A percentile compares a stretch with the other conserved stretches of the same genome.
Conservation (phyloP, 64 coral and sea anemone species). For the Pocillopora verrucosa region DNA sequence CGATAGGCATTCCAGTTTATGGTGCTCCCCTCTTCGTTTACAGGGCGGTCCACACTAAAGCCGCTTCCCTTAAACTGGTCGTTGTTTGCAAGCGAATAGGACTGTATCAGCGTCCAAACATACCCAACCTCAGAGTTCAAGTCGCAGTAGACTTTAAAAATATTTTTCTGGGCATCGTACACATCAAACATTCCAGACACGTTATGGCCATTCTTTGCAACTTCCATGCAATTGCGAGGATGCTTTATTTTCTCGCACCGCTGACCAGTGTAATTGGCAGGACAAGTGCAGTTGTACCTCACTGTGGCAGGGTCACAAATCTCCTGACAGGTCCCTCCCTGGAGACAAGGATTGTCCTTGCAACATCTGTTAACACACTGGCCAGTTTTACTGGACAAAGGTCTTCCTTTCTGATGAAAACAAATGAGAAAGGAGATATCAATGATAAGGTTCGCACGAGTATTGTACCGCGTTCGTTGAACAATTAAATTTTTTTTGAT, state of each 20-base stretch:
- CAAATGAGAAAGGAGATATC: not conserved
- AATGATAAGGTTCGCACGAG: no score
- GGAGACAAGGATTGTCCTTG: slow-evolving; percentile 26
- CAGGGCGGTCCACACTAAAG: not conserved
- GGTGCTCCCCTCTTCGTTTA: not conserved
- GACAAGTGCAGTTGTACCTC: slow-evolving; percentile 57
- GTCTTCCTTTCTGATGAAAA: not conserved
- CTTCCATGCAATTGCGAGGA: slow-evolving; percentile 2
- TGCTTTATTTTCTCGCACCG: slow-evolving; percentile 32
- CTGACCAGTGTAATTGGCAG: slow-evolving; percentile 22
- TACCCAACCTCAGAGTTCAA: slow-evolving; percentile 28
- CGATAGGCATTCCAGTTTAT: not conserved
- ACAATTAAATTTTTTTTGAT: no score
- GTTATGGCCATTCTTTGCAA: not conserved
- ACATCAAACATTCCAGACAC: slow-evolving; percentile 36
- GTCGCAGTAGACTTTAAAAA: slow-evolving; percentile 48
- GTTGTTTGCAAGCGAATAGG: slow-evolving; percentile 7
- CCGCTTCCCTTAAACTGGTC: not conserved
- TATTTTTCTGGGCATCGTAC: not conserved
- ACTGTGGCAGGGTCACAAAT: slow-evolving; percentile 4
- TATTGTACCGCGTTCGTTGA: no score
- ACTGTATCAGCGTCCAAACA: slow-evolving; percentile 64
- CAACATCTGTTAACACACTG: slow-evolving; percentile 39
- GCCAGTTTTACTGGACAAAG: not conserved
- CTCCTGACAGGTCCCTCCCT: slow-evolving; percentile 56